Evolutionary conservation across 2,797 vertebrate species (phyloP).

Genomic region (Dromococcyx pavoninus): DNA sequence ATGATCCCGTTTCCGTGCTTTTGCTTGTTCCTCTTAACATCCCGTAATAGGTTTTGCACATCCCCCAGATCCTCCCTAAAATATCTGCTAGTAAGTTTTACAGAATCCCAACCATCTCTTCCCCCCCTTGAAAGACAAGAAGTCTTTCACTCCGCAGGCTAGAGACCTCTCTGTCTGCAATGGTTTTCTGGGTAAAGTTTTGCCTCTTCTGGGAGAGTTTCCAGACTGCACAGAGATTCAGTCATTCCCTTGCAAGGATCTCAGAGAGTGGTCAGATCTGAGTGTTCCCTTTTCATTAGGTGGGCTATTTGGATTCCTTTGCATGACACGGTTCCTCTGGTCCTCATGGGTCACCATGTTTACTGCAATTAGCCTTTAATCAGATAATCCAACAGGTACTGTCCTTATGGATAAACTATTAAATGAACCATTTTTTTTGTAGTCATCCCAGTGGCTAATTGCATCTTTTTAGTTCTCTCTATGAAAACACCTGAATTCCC

Average conservation of each 20-base stretch:
- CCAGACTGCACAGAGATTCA: neutral
- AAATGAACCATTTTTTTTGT: neutral
- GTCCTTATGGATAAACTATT: neutral
- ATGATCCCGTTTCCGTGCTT: neutral
- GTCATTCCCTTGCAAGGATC: neutral
- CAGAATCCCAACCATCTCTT: neutral
- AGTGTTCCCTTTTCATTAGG: neutral
- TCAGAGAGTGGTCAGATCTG: neutral
- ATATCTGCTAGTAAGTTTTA: neutral
- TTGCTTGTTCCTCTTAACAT: neutral
- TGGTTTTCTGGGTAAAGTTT: neutral
- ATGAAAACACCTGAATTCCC: neutral
- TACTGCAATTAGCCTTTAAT: neutral
- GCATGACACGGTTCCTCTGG: neutral
- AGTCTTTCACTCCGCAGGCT: neutral
- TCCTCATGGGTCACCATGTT: neutral
- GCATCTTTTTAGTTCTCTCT: neutral
- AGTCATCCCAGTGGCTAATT: neutral
- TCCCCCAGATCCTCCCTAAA: neutral
- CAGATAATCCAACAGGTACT: neutral
- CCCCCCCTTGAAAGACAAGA: neutral
- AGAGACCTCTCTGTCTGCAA: neutral
- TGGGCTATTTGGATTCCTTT: neutral
- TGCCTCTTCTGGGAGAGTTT: neutral
- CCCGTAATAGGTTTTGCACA: neutral